Evolutionary conservation across 2,113 vertebrate species (phyloP).

Genomic region (Pristiophorus japonicus): DNA sequence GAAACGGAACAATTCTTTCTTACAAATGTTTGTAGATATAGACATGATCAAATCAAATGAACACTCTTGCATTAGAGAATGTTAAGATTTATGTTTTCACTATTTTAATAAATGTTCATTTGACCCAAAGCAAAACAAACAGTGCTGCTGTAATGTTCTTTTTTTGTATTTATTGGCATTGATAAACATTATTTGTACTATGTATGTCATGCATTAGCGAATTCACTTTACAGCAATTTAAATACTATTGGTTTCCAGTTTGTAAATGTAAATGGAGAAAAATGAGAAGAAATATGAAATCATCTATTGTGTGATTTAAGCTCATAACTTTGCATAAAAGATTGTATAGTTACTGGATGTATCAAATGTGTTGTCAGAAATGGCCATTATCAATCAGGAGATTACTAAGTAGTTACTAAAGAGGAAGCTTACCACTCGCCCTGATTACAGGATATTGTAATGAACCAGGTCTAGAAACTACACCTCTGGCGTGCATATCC

Average conservation of each 20-base stretch:
- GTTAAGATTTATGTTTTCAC: not conserved
- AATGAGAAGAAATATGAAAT: conserved; percentile 6
- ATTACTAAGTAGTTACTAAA: not conserved
- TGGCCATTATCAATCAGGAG: not conserved
- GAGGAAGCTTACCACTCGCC: not conserved
- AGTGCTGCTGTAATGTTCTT: not conserved
- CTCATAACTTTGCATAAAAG: not conserved
- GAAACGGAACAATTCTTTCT: not conserved
- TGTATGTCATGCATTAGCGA: not conserved
- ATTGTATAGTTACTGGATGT: not conserved
- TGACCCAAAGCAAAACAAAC: not conserved
- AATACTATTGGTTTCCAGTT: not conserved
- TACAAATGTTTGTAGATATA: not conserved
- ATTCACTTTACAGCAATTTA: not conserved
- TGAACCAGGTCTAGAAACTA: not conserved
- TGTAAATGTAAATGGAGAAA: not conserved
- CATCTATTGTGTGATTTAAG: not conserved
- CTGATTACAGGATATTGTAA: too few species aligned
- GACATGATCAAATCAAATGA: not conserved
- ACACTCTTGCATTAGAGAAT: not conserved
- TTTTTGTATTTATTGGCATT: not conserved
- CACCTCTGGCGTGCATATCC: not conserved
- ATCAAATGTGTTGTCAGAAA: not conserved
- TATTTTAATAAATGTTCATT: not conserved
- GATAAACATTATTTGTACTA: not conserved